Base-by-base conservation (phyloP, 1,140 invertebrate species). In the Portunus trituberculatus region DNA sequence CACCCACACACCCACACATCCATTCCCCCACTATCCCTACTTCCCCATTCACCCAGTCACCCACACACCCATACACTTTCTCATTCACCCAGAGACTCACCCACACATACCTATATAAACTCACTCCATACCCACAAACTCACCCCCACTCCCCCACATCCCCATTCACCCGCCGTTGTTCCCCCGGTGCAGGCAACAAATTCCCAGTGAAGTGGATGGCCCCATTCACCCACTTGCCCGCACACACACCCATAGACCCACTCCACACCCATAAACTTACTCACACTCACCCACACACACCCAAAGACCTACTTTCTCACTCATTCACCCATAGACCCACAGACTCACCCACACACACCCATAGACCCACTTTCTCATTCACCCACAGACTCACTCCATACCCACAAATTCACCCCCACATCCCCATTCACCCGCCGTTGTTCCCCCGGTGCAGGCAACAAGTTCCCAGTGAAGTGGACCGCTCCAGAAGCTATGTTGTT, bases 401-500 rank as follows among this genome's bases (percentile, higher is more conserved):
- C 7, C 59, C 10, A 7, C 59, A 14, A 10, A 76, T 20, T 8
- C 7, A 8, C 59, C 59, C 10, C 20, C 8, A 76, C 20, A 20
- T 76, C 48, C 48, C 48, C 48, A 52, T 14, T 14, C 48, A 52
- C 48, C 48, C 48, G 6, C 48, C 48, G 14, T 14, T 52, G 48
- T 52, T 52, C 48, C 48, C 25, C 20, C 67, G 1, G 20, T 8
- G 8, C 97, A 97, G 96, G 96, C 91, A 99, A 99, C 7, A 97
- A 99, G 88, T 99, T 99, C 97, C 99, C 99, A 39, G 99, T 99
- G 96, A 99, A 99, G 97, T 99, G 99, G 99, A 99, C 99, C 86
- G 99, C 99, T 1, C 99, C 99, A 7, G 99, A 99, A 97, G 99
- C 99, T 84, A 99, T 99, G 28, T 99, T 99, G 97, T 99, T 99